Percentiles rank a stretch among this genome's conserved stretches.
Conservation (phyloP, 2,888 invertebrate genomes). For the Clistopyga incitator region DNA sequence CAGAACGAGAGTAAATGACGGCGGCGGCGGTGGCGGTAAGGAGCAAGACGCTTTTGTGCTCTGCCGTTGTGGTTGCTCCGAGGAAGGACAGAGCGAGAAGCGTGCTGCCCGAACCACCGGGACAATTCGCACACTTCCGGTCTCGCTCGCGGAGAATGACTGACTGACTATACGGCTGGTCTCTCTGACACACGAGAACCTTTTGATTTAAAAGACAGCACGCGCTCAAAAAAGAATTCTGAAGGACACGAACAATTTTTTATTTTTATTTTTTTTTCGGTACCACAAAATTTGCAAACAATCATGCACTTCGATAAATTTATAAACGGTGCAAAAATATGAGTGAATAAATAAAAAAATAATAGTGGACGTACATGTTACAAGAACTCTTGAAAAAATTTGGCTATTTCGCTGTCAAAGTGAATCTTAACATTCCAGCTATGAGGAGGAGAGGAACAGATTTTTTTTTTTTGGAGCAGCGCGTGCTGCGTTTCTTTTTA, state of each 20-base stretch:
- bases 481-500: conserved; percentile 27
- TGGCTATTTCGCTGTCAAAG: not conserved
- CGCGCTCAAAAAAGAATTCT: conserved; percentile 8
- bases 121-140: conserved; percentile 72
- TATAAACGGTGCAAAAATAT: not conserved
- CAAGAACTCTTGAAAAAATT: not conserved
- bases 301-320: too few species aligned
- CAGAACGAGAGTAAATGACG: conserved; percentile 52
- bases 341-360: not conserved
- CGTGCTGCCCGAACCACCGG: conserved; percentile 26
- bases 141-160: conserved; percentile 9
- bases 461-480: conserved; percentile 40
- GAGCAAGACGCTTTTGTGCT: conserved; percentile 19
- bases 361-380: too few species aligned
- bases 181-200: conserved; percentile 45
- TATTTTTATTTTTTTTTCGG: not conserved
- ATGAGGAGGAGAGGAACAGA: conserved; percentile 6
- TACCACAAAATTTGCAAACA: not conserved
- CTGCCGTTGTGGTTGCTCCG: conserved; percentile 27
- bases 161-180: conserved; percentile 5
- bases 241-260: not conserved
- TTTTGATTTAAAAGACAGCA: conserved; percentile 55
- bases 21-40: conserved; percentile 22
- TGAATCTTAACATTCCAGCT: conserved; percentile 37
- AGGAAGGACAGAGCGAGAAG: conserved; percentile 18